phyloP scores from a whole-genome alignment of 2,113 vertebrate species.

The Chunga burmeisteri region DNA sequence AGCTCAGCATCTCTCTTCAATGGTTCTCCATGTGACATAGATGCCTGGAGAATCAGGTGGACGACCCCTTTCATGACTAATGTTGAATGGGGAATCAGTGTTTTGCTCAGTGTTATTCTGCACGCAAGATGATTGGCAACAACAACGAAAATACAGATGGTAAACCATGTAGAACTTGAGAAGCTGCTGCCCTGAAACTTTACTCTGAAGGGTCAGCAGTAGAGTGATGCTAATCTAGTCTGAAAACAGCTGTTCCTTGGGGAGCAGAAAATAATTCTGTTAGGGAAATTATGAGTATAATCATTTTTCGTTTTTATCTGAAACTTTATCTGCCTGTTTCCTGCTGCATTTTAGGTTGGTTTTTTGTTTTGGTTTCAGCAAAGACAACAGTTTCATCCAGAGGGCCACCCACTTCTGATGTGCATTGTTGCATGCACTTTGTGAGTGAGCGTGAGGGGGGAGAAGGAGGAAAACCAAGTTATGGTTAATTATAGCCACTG shows the following conservation, averaged over 20 bases:
- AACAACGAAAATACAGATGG: background rate
- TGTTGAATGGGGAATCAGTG: background rate
- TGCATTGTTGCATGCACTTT: background rate
- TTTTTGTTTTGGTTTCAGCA: background rate
- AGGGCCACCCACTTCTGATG: background rate
- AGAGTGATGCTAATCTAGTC: background rate
- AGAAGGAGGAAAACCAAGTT: background rate
- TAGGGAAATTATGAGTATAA: background rate
- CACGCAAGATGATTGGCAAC: background rate
- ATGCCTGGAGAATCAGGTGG: background rate
- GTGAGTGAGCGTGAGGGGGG: background rate
- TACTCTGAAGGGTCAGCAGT: background rate
- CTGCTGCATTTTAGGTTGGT: background rate
- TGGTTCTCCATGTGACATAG: background rate
- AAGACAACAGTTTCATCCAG: background rate
- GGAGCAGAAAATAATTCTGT: background rate
- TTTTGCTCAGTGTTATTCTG: background rate
- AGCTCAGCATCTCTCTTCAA: background rate
- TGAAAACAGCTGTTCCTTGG: background rate
- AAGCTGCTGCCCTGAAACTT: background rate
- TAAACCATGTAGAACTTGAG: background rate
- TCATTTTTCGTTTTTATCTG: background rate
- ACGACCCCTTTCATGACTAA: background rate
- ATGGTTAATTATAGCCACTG: slow-evolving; percentile 8
- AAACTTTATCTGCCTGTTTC: background rate